Base-by-base conservation (phyloP, 1,140 invertebrate species). In the Macrocentrus cingulum region DNA sequence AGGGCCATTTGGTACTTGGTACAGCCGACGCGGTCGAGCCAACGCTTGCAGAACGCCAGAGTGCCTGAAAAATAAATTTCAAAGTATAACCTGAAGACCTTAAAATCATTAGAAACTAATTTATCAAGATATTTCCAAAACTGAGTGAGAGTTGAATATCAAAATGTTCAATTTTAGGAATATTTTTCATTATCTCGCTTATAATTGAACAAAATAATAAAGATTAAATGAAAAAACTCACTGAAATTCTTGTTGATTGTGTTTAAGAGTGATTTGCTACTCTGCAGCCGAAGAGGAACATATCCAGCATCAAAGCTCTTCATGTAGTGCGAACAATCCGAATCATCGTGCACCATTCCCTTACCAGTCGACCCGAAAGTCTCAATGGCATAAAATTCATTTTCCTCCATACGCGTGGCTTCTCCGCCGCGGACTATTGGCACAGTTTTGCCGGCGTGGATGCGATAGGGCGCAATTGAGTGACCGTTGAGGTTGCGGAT, bases 311-410 rank as follows among this genome's bases (percentile, higher is more conserved):
- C 96, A 79, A 92, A 99, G 74, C 97, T 97, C 78, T 99, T 99
- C 97, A 99, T 99, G 71, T 99, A 99, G 82, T 99, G 98, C 23
- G 96, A 99, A 61, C 91, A 94, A 70, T 99, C 97, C 91, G 99
- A 96, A 75, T 99, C 98, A 77, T 99, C 97, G 75, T 98, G 95
- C 1, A 99, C 97, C 51, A 93, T 83, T 9, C 98, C 98, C 62
- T 91, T 89, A 2, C 98, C 98, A 9, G 98, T 99, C 2, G 95
- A 98, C 5, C 98, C 98, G 76, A 99, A 99, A 0, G 98, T 99
- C 81, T 99, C 98, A 62, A 99, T 99, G 0, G 98, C 98, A 82
- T 99, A 99, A 73, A 99, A 95, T 79, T 99, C 97, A 75, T 97
- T 94, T 80, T 99, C 96, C 81, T 99, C 98, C 98, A 99, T 99